Evolutionary conservation across 2,113 vertebrate species (phyloP), one percentile per base, ranked within the genome.

Genomic region (Chaenocephalus aceratus): DNA sequence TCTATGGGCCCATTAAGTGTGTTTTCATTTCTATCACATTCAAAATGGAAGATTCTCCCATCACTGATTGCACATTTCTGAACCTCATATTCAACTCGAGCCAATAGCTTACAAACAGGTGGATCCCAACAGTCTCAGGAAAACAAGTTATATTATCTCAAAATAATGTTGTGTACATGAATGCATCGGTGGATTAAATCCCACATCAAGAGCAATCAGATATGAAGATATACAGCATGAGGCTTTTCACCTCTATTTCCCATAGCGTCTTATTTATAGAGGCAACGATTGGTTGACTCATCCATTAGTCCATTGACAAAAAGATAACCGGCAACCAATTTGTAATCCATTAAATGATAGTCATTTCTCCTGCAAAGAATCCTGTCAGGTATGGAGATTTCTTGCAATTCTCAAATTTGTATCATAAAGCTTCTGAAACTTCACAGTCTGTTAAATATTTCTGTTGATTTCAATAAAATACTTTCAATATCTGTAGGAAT

Each of bases 21-120:
- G 53, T 56, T 54, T 79, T 41, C 3, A 7, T 41, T 41, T 41
- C 36, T 18, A 65, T 79, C 72, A 79, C 88, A 85, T 83, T 82
- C 76, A 15, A 52, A 48, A 16, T 30, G 57, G 21, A 10, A 12
- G 8, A 59, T 51, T n/a, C 49, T 60, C 67, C 36, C 53, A 44
- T 49, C 2, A 36, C 23, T 53, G 1, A 30, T 49, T 53, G n/a
- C 5, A 18, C 12, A 63, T 53, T n/a, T 34, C 13, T 65, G 5
- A 44, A 9, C 59, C 34, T 64, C 44, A 12, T 67, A 3, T 58
- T 56, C n/a, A 65, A 9, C 46, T 59, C 65, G 16, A 77, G 65
- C 46, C 75, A 74, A 41, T 23, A 11, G 41, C 53, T 11, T 26
- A 60, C 10, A 15, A 52, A 54, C 58, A 72, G 57, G 45, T 57